Evolutionary conservation across 2,888 invertebrate genomes (phyloP), one percentile per base, ranked within the genome.

Genomic region (Fragum sueziense): DNA sequence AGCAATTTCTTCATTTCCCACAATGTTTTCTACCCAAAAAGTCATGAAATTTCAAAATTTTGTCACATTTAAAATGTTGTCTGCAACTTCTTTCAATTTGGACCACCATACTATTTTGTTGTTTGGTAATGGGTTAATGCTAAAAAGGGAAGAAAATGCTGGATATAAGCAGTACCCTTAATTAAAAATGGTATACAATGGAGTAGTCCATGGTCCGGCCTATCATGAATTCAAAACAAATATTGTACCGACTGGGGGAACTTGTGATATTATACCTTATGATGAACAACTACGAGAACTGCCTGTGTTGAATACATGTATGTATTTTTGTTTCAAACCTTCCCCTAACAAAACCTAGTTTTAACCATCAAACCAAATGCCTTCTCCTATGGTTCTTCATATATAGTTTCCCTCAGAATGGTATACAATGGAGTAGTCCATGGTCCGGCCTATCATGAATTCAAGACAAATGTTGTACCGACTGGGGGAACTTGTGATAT

Each of bases 151-250:
- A n/a, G n/a, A n/a, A n/a, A n/a, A n/a, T n/a, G n/a, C n/a, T n/a
- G n/a, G n/a, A n/a, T n/a, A n/a, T n/a, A n/a, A n/a, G n/a, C n/a
- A n/a, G n/a, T n/a, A n/a, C n/a, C n/a, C n/a, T n/a, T n/a, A n/a
- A n/a, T 22, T 84, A 22, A 67, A 31, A 0, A 65, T 79, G 34
- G 20, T 29, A 0, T 14, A 54, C 2, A 65, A 72, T 14, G 72
- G 76, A 17, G 6, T 57, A 14, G n/a, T 14, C 0, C 76, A 80
- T 41, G 80, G 80, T 9, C 79, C 80, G 1, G 84, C 81, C 2
- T 81, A 79, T 59, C 74, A 84, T 37, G 84, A 84, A 54, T 81
- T 84, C 57, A 62, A 81, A 2, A 81, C 80, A 9, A 84, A 84
- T 67, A 52, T n/a, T 31, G 78, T 74, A 25, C 84, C 84, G 1